These are phyloP conservation scores for Hyles euphorbiae DNA, from an alignment of 1,140 invertebrate genomes.

Conservation along the genomic window DNA sequence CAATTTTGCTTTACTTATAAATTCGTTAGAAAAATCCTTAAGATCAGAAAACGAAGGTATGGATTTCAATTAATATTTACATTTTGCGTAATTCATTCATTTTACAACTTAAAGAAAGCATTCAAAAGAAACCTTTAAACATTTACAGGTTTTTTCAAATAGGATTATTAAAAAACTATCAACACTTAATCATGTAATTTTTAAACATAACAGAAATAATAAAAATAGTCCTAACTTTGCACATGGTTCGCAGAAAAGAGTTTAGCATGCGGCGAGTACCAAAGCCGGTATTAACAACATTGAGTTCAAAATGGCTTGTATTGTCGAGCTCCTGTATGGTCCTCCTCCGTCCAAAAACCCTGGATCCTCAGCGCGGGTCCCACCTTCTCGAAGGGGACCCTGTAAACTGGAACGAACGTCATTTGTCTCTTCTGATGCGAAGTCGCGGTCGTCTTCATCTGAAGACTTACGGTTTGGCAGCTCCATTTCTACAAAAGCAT, in stretches of 20 bases:
- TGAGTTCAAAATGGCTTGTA: conserved; percentile 24
- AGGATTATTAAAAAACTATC: no score
- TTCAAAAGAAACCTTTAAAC: no score
- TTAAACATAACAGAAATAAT: not conserved
- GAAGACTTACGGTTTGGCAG: conserved; percentile 62
- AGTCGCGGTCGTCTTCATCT: conserved; percentile 52
- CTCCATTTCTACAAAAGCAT: conserved; percentile 63
- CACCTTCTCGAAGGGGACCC: conserved; percentile 63
- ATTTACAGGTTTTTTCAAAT: no score
- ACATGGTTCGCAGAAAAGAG: conserved; percentile 41
- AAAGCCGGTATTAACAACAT: conserved; percentile 58
- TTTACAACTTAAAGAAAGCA: no score
- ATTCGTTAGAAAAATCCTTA: no score
- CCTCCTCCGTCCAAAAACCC: conserved; percentile 57
- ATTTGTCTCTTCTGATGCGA: conserved; percentile 55
- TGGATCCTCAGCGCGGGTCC: conserved; percentile 49
- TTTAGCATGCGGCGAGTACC: conserved; percentile 45
- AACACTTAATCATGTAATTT: no score
- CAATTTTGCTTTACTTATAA: no score
- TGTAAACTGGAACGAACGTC: conserved; percentile 67
- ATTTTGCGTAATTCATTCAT: not conserved
- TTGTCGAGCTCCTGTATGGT: conserved; percentile 28
- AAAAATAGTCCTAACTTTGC: conserved; percentile 28
- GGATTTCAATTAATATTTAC: not conserved
- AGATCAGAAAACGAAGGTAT: no score